phyloP scores from a whole-genome alignment of 1,140 invertebrate genomes.

The Drosophila insularis region DNA sequence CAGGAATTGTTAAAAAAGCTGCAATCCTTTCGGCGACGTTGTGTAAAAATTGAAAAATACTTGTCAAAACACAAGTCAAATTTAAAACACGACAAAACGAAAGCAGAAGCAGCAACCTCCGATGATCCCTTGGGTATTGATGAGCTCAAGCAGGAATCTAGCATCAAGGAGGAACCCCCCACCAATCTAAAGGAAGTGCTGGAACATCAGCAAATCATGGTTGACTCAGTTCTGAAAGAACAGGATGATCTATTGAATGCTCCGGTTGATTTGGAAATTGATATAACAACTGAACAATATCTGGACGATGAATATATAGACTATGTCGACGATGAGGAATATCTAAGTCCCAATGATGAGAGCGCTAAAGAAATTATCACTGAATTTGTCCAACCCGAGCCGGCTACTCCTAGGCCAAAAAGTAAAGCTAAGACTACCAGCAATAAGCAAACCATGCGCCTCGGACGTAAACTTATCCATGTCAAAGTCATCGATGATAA shows the following conservation, averaged over 20 bases:
- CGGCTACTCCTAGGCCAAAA: background rate
- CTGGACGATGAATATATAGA: slow-evolving; percentile 10
- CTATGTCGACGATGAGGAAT: slow-evolving; percentile 11
- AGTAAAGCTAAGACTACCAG: slow-evolving; percentile 2
- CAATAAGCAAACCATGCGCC: slow-evolving; percentile 63
- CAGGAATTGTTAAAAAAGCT: slow-evolving; percentile 48
- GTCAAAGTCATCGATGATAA: slow-evolving; percentile 60
- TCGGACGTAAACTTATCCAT: slow-evolving; percentile 60
- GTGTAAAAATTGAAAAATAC: slow-evolving; percentile 55
- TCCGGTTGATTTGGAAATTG: background rate
- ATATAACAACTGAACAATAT: background rate
- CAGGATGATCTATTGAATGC: background rate
- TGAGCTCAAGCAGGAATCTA: slow-evolving; percentile 11
- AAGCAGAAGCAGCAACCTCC: background rate
- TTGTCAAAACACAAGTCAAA: slow-evolving; percentile 38
- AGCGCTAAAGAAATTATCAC: slow-evolving; percentile 29
- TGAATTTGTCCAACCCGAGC: background rate
- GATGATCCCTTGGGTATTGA: slow-evolving; percentile 51
- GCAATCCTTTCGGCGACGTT: slow-evolving; percentile 52
- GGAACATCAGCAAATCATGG: background rate
- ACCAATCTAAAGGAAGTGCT: background rate
- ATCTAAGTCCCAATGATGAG: slow-evolving; percentile 17
- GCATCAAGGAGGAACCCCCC: slow-evolving; percentile 24
- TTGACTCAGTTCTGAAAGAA: background rate
- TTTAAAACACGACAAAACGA: background rate